Base-by-base conservation (phyloP, 2,797 vertebrate genomes). In the Diplodus puntazzo region DNA sequence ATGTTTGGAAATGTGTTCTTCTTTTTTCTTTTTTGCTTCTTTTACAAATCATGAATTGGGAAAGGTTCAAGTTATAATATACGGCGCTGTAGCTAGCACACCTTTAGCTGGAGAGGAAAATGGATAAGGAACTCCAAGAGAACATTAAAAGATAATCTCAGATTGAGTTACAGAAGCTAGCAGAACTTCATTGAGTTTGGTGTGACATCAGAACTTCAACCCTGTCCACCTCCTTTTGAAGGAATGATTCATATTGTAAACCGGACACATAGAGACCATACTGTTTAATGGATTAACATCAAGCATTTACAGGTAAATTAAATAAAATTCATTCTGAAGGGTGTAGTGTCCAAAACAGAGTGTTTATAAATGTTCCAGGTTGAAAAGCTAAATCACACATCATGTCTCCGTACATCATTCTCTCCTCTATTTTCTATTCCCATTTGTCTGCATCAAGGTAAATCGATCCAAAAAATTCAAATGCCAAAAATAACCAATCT, bases 401-500 rank as follows among this genome's bases (percentile, higher is more conserved):
- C 53, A 59, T 46, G 64, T 13, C 5, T 52, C 16, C 65, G 63
- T 66, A 60, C 10, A 1, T 71, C 27, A 34, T 27, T 21, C 34
- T 25, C 17, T 55, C 59, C 17, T 62, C 49, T 45, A 17, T 45
- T 61, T 25, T 48, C 11, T 27, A 39, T 52, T 53, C n/a, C 46
- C 30, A 27, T 63, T 62, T 77, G 18, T 77, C 54, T 52, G 34
- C 25, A 17, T 59, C 1, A 1, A 10, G 21, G 23, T 23, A 61
- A 71, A 60, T 49, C 43, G 49, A 25, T 57, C 34, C 67, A 73
- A 59, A 70, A 52, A 23, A 21, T 34, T 25, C 16, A 69, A 63
- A 69, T n/a, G 60, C 50, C 49, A 83, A 73, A 77, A 82, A 72
- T 75, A 81, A 80, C 48, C 54, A 53, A 60, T 65, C 30, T 53